Conservation (phyloP, 2,888 invertebrate species). For the Oscheius onirici region DNA sequence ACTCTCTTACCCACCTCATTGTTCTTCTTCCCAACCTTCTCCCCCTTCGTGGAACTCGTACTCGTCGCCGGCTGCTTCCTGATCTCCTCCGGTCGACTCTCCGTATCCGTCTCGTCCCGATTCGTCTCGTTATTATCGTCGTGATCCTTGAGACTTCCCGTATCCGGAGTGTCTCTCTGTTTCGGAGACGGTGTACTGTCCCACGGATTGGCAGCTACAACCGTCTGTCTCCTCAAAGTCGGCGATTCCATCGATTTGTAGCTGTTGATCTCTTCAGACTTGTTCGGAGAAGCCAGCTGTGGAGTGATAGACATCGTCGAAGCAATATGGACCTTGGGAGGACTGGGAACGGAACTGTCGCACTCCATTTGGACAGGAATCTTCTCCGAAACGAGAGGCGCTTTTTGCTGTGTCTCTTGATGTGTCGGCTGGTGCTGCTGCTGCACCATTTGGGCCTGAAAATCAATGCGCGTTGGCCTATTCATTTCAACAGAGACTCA, state of each 20-base stretch:
- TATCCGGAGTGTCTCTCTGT: constrained; percentile 15
- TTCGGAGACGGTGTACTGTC: constrained; percentile 16
- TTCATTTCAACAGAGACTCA: no score
- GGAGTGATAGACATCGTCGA: no score
- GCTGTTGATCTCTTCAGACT: not conserved
- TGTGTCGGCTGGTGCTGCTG: no score
- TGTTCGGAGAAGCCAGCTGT: not conserved
- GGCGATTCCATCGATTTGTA: no score
- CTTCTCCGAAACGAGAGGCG: no score
- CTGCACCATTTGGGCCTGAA: no score
- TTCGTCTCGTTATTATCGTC: not conserved
- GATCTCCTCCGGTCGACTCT: constrained; percentile 11
- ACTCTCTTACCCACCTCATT: no score
- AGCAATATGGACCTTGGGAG: constrained; percentile 44
- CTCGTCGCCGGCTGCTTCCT: constrained; percentile 7
- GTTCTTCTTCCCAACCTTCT: not conserved
- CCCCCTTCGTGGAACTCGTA: not conserved
- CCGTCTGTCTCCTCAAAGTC: constrained; percentile 2
- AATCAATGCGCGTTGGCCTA: no score
- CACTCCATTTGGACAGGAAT: constrained; percentile 58
- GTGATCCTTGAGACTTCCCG: constrained; percentile 6
- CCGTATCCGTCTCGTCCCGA: not conserved
- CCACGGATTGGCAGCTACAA: constrained; percentile 20
- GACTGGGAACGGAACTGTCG: constrained; percentile 65
- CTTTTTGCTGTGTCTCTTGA: no score